Evolutionary conservation across 2,888 invertebrate genomes (phyloP).

Genomic region (Agrochola macilenta): DNA sequence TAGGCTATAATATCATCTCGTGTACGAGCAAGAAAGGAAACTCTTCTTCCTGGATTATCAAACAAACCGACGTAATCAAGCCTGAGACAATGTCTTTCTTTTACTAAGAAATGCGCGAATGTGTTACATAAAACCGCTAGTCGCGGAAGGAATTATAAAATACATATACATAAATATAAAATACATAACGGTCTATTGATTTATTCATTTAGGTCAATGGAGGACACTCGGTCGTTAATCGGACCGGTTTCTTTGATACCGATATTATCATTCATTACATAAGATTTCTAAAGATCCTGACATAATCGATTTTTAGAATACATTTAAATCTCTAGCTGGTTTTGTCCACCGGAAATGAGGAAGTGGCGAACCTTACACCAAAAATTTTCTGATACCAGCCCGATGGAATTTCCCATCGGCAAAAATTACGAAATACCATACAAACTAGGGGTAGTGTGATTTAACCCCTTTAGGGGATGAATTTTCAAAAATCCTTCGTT

Average conservation of each 20-base stretch:
- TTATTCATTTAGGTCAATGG: constrained; percentile 48
- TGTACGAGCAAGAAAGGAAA: not conserved
- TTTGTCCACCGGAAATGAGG: not conserved
- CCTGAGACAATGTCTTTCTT: constrained; percentile 4
- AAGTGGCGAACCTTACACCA: not conserved
- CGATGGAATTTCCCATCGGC: not conserved
- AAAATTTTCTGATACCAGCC: not conserved
- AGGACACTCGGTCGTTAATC: constrained; percentile 4
- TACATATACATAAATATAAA: not conserved
- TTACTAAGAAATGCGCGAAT: constrained; percentile 14
- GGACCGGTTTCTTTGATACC: constrained; percentile 15
- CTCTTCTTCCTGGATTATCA: constrained; percentile 16
- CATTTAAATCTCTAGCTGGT: not conserved
- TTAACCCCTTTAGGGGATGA: too few relatives aligned
- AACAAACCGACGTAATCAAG: constrained; percentile 15
- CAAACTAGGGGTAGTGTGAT: too few relatives aligned
- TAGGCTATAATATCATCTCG: not conserved
- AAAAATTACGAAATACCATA: too few relatives aligned
- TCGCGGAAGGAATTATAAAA: constrained; percentile 29
- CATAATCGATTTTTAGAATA: constrained; percentile 4
- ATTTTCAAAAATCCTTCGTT: not conserved
- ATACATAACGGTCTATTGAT: constrained; percentile 7
- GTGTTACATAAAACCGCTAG: constrained; percentile 34
- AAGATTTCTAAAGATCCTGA: not conserved
- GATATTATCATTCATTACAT: constrained; percentile 2